Conservation (phyloP, 2,888 invertebrate genomes). For the Neocrepidodera transversa region DNA sequence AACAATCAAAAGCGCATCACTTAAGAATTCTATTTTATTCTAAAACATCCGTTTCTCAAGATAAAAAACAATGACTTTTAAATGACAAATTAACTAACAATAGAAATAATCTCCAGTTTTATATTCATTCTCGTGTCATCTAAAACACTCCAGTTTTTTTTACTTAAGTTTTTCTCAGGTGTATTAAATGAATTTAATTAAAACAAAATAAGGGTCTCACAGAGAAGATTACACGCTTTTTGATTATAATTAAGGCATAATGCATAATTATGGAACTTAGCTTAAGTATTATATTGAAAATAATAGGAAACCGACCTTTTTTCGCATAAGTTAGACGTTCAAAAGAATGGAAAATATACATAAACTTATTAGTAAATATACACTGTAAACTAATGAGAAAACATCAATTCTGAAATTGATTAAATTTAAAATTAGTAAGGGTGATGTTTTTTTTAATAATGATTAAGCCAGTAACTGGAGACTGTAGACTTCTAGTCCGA, state of each 20-base stretch:
- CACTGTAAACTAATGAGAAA: too few species aligned
- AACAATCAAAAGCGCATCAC: too few species aligned
- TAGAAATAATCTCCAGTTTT: neutral
- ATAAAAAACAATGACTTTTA: neutral
- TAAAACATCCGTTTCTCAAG: slow-evolving; percentile 1
- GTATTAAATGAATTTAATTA: neutral
- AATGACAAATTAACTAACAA: slow-evolving; percentile 2
- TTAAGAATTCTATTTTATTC: neutral
- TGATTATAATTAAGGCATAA: neutral
- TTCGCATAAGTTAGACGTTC: neutral
- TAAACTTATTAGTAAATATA: too few species aligned
- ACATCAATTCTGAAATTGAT: too few species aligned
- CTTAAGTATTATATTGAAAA: neutral
- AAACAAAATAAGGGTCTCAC: neutral
- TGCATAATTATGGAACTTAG: neutral
- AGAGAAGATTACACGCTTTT: slow-evolving; percentile 3
- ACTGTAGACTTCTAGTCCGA: too few species aligned
- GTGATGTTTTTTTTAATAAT: too few species aligned
- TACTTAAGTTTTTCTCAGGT: neutral
- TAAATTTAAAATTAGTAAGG: too few species aligned
- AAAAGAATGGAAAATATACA: too few species aligned
- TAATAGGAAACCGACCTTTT: neutral
- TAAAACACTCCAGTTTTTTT: too few species aligned
- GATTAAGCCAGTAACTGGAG: too few species aligned
- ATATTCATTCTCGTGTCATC: slow-evolving; percentile 4